Evolutionary conservation across 2,888 invertebrate genomes (phyloP), one percentile per base, ranked within the genome.

Genomic region (Galerucella calmariensis): DNA sequence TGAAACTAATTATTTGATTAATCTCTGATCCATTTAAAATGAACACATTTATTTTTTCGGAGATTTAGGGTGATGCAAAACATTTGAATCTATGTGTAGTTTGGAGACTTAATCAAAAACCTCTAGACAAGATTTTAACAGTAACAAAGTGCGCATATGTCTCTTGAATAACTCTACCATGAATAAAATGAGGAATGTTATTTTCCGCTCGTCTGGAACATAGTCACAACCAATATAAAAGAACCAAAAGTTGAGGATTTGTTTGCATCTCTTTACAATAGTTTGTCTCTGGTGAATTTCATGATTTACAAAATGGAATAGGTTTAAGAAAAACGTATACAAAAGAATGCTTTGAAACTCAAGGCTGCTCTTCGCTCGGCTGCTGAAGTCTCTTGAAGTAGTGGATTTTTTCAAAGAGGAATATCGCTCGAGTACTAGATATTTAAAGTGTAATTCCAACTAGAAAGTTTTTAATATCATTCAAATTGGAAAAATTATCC

Each of bases 191-290:
- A 11, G 11, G 2, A 4, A 4, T 20, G 20, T 20, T 20, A 20
- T 56, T 51, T 9, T 20, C 56, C 56, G 56, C 6, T 11, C 8
- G 56, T 20, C 8, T 56, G 56, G 10, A n/a, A 56, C 9, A 61
- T 35, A 61, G 61, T 35, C 61, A 61, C 61, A 44, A 44, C 63
- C 63, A 44, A 65, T 46, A 65, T 16, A 56, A 56, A 46, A 65
- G 44, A 12, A 16, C 46, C 12, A 46, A 65, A 65, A 65, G 63
- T 65, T 65, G 20, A 11, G 59, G 58, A 48, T 72, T 66, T 58
- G 72, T 72, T 72, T 72, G 59, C 66, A 72, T 72, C 72, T 72
- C 66, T 59, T 58, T 56, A 16, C 24, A 67, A 66, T 72, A 67
- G 66, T 72, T 72, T 67, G 72, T 72, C 66, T 72, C 66, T n/a